A percentile compares a stretch with the other conserved stretches of the same genome.
phyloP scores from a whole-genome alignment of 2,113 vertebrate species.

The Phaethornis superciliosus region DNA sequence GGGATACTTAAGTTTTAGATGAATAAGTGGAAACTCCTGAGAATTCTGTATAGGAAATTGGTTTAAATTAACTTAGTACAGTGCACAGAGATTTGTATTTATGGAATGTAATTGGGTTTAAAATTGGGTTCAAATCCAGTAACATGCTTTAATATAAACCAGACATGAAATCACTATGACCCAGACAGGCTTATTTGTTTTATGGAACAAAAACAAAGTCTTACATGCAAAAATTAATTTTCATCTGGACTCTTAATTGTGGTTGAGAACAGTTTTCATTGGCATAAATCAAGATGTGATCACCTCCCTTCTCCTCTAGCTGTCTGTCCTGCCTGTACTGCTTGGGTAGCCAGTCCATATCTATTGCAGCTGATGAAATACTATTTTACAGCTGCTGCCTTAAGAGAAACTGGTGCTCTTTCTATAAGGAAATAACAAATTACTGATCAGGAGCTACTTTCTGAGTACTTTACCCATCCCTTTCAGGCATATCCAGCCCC shows the following conservation, averaged over 20 bases:
- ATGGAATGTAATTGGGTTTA: slow-evolving; percentile 14
- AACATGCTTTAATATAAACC: slow-evolving; percentile 46
- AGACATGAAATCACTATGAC: slow-evolving; percentile 50
- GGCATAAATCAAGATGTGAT: background rate
- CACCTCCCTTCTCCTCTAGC: background rate
- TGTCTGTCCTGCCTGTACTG: background rate
- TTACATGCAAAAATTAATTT: slow-evolving; percentile 30
- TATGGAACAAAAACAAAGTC: slow-evolving; percentile 43
- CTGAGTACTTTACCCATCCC: background rate
- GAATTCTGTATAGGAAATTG: background rate
- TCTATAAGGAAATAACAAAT: background rate
- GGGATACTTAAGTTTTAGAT: background rate
- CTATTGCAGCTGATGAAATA: background rate
- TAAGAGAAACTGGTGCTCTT: background rate
- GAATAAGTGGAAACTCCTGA: background rate
- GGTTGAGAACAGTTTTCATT: slow-evolving; percentile 5
- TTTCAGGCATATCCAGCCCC: background rate
- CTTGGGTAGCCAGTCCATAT: background rate
- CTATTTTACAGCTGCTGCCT: background rate
- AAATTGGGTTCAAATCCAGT: slow-evolving; percentile 31
- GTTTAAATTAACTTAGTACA: background rate
- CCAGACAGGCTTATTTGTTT: slow-evolving; percentile 40
- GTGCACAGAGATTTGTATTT: background rate
- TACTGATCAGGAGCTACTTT: background rate
- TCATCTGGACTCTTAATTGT: slow-evolving; percentile 14